Evolutionary conservation across 2,797 vertebrate species (phyloP), one percentile per base, ranked within the genome.

Genomic region (Hippoglossus hippoglossus): DNA sequence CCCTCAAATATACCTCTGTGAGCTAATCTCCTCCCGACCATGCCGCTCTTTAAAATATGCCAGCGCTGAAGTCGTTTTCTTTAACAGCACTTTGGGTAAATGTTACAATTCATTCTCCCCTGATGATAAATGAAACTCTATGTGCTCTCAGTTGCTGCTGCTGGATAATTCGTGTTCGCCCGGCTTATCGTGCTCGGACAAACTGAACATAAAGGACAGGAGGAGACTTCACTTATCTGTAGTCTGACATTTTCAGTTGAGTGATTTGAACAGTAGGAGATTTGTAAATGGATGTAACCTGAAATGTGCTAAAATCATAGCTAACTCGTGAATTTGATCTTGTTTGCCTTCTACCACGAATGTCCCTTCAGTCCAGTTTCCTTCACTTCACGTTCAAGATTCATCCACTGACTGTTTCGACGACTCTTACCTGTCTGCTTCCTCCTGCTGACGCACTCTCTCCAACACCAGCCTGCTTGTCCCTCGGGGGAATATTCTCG

Each of bases 1-100:
- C 74, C 70, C 70, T 72, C 53, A 77, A 87, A 88, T 86, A 79
- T 75, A 58, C 68, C 81, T 63, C 77, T 31, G 63, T 69, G 75
- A 60, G 73, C 47, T 87, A 88, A 86, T 89, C 83, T 86, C 81
- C 67, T 73, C 64, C 31, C 55, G 10, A 39, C 36, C 36, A 13
- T 0, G 3, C 12, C 3, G 11, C 11, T 39, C 36, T 10, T 34
- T 61, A 61, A 77, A 78, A 79, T 77, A 62, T 69, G 21, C 59
- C 44, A 15, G 72, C 66, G 71, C 55, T 63, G 51, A 79, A 72
- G 39, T 70, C 0, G 18, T 21, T n/a, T 47, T 41, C 61, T 19
- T 73, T 70, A 31, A 51, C 3, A 41, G 62, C 22, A 36, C 68
- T 51, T 49, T 10, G 44, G 69, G 69, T 58, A 57, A 65, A 71